A percentile compares a stretch with the other conserved stretches of the same genome.
Evolutionary conservation across 2,888 invertebrate genomes (phyloP).

Genomic region (Acronicta leporina): DNA sequence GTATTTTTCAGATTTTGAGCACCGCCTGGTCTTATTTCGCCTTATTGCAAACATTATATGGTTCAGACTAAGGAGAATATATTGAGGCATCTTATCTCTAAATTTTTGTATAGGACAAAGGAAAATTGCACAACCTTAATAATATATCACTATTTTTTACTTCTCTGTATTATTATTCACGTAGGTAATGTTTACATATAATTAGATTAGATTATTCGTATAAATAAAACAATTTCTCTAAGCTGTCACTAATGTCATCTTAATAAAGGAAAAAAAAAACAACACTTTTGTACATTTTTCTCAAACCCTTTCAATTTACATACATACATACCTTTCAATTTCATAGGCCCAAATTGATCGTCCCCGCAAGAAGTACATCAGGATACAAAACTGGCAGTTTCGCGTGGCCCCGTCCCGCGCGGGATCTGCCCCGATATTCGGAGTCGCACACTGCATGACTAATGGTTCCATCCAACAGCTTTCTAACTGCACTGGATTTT

Average conservation of each 20-base stretch:
- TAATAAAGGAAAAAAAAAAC: no score
- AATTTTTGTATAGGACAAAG: background rate
- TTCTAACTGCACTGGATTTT: conserved; percentile 21
- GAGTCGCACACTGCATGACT: conserved; percentile 23
- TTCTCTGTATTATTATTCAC: no score
- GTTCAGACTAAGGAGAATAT: conserved; percentile 21
- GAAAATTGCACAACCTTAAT: no score
- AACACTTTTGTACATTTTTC: no score
- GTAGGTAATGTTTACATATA: no score
- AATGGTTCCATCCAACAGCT: conserved; percentile 21
- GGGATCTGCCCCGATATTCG: conserved; percentile 13
- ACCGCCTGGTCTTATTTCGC: conserved; percentile 72
- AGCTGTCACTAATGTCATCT: no score
- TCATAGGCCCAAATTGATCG: conserved; percentile 20
- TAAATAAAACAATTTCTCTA: no score
- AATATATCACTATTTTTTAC: no score
- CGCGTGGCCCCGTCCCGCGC: conserved; percentile 32
- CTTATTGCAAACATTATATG: conserved; percentile 63
- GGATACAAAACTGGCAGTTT: conserved; percentile 43
- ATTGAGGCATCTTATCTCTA: background rate
- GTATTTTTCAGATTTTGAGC: conserved; percentile 66
- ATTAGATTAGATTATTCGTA: no score
- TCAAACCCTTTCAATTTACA: background rate
- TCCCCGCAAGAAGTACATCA: conserved; percentile 40
- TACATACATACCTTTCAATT: no score